Base-by-base conservation (phyloP, 2,113 vertebrate genomes). In the Protomyctophum bolini region DNA sequence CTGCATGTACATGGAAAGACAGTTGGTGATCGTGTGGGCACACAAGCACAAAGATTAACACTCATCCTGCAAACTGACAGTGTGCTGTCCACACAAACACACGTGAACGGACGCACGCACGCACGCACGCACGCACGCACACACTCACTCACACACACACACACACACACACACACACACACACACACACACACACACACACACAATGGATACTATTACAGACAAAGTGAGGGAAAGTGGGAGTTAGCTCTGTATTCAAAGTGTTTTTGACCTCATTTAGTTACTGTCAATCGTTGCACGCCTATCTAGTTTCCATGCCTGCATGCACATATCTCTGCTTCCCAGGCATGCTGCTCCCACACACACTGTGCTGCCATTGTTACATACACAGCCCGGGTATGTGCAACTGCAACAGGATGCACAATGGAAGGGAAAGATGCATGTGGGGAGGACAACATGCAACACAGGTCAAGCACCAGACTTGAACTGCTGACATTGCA, bases 261-360 rank as follows among this genome's bases (percentile, higher is more conserved):
- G 33, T 28, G 55, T 63, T 59, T 81, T 63, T 82, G 78, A 72
- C 70, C 72, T 75, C 55, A 56, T 79, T 82, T 63, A 70, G 47
- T 63, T 64, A 10, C 48, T 61, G 64, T 57, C 66, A 58, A 63
- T 65, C 63, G 73, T 11, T 67, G 66, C 77, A 68, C 63, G 57
- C 66, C 55, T 66, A 47, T 82, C 57, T 69, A 70, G 79, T 76
- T 73, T 61, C 61, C 46, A 61, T 73, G 80, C 66, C 63, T 83
- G 70, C 45, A 49, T 68, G 33, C 63, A 58, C 68, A 73, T 80
- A 82, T 83, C 80, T 81, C 58, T 51, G 15, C 21, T 63, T 64
- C 66, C 62, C 33, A 41, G 33, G 33, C 33, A 41, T 6, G 33
- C 33, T 41, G 33, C 33, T 4, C 33, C 3, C 33, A 41, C 33